A percentile compares a stretch with the other conserved stretches of the same genome.
Evolutionary conservation across 2,113 vertebrate species (phyloP).

Genomic region (Micromys minutus): DNA sequence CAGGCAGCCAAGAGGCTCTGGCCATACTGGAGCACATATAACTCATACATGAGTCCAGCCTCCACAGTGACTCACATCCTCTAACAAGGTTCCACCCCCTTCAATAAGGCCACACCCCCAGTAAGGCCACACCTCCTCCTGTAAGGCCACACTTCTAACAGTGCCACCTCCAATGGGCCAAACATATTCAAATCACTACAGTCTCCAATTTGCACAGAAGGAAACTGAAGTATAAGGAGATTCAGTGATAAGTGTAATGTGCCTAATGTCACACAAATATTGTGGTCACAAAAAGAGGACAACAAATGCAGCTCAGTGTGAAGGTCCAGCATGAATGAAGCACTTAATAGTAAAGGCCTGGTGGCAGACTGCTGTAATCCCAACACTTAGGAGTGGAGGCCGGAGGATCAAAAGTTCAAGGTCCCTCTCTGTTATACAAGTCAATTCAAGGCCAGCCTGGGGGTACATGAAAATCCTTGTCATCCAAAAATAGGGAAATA

Average conservation of each 20-base stretch:
- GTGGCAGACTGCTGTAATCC: neutral
- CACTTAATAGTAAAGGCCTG: neutral
- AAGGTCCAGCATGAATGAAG: neutral
- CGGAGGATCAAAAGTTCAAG: neutral
- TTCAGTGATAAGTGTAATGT: neutral
- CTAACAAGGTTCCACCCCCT: no score
- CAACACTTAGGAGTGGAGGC: neutral
- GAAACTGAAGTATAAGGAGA: neutral
- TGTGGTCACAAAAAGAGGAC: neutral
- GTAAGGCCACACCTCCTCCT: no score
- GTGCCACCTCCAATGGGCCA: no score
- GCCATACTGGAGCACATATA: no score
- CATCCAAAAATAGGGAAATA: neutral
- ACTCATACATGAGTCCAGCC: no score
- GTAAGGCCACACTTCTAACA: no score
- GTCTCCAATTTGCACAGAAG: neutral
- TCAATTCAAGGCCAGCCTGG: neutral
- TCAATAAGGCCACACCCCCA: no score
- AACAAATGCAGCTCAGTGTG: neutral
- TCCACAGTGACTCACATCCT: no score
- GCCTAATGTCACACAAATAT: neutral
- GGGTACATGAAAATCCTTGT: neutral
- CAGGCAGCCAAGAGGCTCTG: no score
- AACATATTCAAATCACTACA: no score
- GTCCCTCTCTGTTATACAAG: neutral